Conservation (phyloP, 2,113 vertebrate species). For the Mobula birostris region DNA sequence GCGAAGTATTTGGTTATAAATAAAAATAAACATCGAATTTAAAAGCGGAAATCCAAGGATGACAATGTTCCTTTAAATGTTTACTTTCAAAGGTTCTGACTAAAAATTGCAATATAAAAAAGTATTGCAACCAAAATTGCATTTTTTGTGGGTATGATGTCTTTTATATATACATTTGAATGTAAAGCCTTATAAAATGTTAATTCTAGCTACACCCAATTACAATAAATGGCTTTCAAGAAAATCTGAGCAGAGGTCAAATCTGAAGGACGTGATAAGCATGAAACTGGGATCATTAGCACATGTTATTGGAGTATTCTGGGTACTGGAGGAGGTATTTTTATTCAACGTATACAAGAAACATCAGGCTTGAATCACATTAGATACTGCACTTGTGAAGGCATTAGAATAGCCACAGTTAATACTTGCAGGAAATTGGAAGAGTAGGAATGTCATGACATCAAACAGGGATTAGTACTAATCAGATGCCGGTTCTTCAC, state of each 20-base stretch:
- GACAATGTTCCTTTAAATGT: background rate
- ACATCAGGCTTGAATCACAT: too few relatives aligned
- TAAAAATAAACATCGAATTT: conserved; percentile 23
- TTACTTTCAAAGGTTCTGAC: background rate
- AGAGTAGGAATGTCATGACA: too few relatives aligned
- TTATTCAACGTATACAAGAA: too few relatives aligned
- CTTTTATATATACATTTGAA: background rate
- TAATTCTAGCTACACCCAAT: background rate
- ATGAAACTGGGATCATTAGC: too few relatives aligned
- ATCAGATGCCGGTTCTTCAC: too few relatives aligned
- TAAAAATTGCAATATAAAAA: background rate
- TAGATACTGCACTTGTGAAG: too few relatives aligned
- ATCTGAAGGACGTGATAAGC: background rate
- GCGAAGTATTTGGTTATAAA: background rate
- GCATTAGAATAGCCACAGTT: too few relatives aligned
- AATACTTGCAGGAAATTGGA: too few relatives aligned
- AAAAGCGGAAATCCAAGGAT: background rate
- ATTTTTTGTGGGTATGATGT: background rate
- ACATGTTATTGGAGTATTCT: too few relatives aligned
- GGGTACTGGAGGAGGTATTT: too few relatives aligned
- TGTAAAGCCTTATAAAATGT: background rate
- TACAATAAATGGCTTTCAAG: background rate
- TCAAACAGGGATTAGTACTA: too few relatives aligned
- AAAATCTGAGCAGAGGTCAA: background rate
- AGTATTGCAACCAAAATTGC: background rate